Base-by-base conservation (phyloP, 2,888 invertebrate genomes). In the Cataglyphis cursor region DNA sequence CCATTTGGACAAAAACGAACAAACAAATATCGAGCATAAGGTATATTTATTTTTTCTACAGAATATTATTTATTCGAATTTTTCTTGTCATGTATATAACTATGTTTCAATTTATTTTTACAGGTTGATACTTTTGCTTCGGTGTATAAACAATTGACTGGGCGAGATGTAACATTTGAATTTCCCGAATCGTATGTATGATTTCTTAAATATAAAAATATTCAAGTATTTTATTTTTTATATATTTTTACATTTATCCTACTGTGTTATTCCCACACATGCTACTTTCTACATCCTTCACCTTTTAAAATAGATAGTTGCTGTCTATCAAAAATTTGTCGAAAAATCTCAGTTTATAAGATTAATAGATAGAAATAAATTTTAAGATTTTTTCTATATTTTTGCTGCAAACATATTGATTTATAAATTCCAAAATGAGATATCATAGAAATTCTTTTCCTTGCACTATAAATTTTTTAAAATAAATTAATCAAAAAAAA, bases 11-110 rank as follows among this genome's bases (percentile, higher is more conserved):
- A 99, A 99, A 96, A 98, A 97, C 95, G 99, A 99, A 95, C 99
- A 99, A 96, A 99, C 99, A 86, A 99, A 99, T 92, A 99, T 99
- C 95, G 99, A 99, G 96, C 99, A 99, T 95, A 99, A 99, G 97
- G 99, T 99, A 95, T 94, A 59, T 85, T 48, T 28, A 35, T 18
- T 51, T 15, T 72, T 18, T 0, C 38, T 18, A 54, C 9, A 5
- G 5, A 35, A 38, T 5, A 18, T 38, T 9, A n/a, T 51, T 51
- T 51, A n/a, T 64, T n/a, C 8, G 15, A n/a, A 1, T 24, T 18
- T 18, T 38, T 10, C 1, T 10, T 15, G 18, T 18, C 8, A 12
- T 62, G 6, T 44, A 15, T 41, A 24, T 48, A 2, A 75, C 35
- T 66, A 48, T 0, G 68, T 81, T 61, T 66, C 6, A 35, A 41